Conservation (phyloP, 1,140 invertebrate species). For the Caenorhabditis elegans region DNA sequence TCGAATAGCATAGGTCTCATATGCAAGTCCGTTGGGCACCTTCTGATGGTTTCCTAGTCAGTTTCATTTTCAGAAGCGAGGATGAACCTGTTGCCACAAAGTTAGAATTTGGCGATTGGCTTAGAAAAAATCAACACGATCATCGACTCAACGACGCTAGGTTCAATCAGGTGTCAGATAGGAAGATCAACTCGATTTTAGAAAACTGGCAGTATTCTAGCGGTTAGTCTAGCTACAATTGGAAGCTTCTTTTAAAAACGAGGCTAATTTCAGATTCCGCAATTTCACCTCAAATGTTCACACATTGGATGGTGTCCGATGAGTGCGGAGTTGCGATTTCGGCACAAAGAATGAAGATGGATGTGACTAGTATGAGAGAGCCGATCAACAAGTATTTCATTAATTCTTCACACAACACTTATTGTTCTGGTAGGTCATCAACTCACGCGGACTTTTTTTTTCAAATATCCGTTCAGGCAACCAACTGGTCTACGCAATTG, state of each 20-base stretch:
- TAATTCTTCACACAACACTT: conserved; percentile 98
- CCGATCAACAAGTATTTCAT: conserved; percentile 95
- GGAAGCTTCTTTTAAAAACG: not conserved
- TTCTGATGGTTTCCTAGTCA: too few relatives aligned
- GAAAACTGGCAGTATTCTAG: not conserved
- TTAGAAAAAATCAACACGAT: conserved; percentile 13
- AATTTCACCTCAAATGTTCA: not conserved
- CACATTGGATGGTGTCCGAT: not conserved
- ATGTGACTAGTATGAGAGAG: conserved; percentile 96
- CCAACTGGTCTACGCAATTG: conserved; percentile 12
- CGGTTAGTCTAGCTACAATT: not conserved
- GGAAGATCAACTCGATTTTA: not conserved
- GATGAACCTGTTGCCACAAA: not conserved
- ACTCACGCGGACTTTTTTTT: not conserved
- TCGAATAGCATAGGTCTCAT: too few relatives aligned
- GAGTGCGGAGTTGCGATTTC: not conserved
- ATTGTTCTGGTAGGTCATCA: conserved; percentile 83
- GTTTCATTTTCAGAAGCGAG: not conserved
- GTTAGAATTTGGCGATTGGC: not conserved
- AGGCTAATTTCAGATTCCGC: not conserved
- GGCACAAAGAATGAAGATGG: conserved; percentile 69
- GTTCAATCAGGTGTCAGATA: not conserved
- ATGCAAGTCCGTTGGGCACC: too few relatives aligned
- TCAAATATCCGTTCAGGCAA: not conserved
- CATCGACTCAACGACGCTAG: not conserved